Conservation (phyloP, 2,888 invertebrate species). For the Drosophila mimetica region DNA sequence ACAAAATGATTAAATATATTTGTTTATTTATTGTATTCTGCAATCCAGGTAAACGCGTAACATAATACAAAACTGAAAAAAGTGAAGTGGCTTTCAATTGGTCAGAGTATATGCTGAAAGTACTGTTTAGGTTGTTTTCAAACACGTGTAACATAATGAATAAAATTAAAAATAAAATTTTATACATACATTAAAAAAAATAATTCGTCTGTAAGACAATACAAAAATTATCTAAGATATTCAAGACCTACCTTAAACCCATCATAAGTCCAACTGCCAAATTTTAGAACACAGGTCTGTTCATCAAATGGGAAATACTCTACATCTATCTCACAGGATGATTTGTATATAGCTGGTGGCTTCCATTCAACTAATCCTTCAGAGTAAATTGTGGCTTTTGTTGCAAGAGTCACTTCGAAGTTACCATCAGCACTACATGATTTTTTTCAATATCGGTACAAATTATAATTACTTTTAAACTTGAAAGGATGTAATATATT, state of each 20-base stretch:
- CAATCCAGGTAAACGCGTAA: too few relatives aligned
- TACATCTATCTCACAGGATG: slow-evolving; percentile 97
- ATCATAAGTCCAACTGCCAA: slow-evolving; percentile 99
- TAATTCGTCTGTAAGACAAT: not conserved
- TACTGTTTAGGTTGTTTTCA: too few relatives aligned
- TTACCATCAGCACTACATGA: slow-evolving; percentile 95
- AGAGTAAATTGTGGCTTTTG: slow-evolving; percentile 96
- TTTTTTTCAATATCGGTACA: slow-evolving; percentile 67
- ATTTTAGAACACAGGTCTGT: slow-evolving; percentile 98
- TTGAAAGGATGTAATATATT: too few relatives aligned
- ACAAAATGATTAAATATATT: too few relatives aligned
- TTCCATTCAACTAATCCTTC: slow-evolving; percentile 98
- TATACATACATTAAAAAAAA: too few relatives aligned
- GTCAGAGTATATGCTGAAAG: too few relatives aligned
- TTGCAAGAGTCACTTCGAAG: slow-evolving; percentile 97
- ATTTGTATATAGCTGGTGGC: slow-evolving; percentile 99
- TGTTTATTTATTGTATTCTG: too few relatives aligned
- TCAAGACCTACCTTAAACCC: slow-evolving; percentile 94
- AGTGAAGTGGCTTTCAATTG: too few relatives aligned
- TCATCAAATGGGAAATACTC: slow-evolving; percentile 99
- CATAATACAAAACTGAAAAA: too few relatives aligned
- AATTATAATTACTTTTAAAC: slow-evolving; percentile 39
- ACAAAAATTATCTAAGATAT: slow-evolving; percentile 41
- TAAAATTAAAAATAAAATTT: too few relatives aligned
- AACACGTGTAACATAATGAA: too few relatives aligned